phyloP scores from a whole-genome alignment of 2,888 invertebrate genomes.

The Nemotelus nigrinus region DNA sequence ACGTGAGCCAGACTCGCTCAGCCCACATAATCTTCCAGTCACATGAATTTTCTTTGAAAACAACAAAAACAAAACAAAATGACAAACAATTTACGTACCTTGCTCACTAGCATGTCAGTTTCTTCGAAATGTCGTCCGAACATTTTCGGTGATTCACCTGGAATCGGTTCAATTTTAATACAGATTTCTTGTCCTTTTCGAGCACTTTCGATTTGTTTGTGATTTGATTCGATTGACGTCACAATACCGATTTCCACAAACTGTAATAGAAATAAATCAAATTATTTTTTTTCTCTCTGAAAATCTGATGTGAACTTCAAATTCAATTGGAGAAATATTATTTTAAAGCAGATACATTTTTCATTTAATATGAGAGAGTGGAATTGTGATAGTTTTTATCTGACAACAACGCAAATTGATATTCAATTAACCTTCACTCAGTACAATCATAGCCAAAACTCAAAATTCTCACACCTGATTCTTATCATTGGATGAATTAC shows the following conservation, averaged over 20 bases:
- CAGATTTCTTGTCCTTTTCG: constrained; percentile 95
- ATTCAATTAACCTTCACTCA: no score
- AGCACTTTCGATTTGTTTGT: constrained; percentile 94
- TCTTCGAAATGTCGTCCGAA: constrained; percentile 98
- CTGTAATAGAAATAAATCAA: constrained; percentile 68
- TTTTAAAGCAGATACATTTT: not conserved
- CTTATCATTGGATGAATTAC: no score
- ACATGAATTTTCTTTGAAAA: no score
- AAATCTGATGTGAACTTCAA: no score
- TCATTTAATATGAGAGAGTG: not conserved
- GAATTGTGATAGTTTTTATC: no score
- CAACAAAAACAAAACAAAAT: no score
- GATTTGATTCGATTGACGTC: constrained; percentile 94
- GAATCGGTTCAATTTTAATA: constrained; percentile 95
- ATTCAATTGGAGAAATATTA: not conserved
- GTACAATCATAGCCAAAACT: no score
- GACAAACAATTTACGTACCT: constrained; percentile 69
- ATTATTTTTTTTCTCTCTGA: not conserved
- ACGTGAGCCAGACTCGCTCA: no score
- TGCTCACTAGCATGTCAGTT: constrained; percentile 93
- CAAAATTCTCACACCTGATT: no score
- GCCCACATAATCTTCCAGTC: no score
- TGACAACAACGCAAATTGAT: no score
- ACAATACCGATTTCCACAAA: constrained; percentile 94
- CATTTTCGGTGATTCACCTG: constrained; percentile 99